Base-by-base conservation (phyloP, 2,888 invertebrate species). In the Sisyra nigra region DNA sequence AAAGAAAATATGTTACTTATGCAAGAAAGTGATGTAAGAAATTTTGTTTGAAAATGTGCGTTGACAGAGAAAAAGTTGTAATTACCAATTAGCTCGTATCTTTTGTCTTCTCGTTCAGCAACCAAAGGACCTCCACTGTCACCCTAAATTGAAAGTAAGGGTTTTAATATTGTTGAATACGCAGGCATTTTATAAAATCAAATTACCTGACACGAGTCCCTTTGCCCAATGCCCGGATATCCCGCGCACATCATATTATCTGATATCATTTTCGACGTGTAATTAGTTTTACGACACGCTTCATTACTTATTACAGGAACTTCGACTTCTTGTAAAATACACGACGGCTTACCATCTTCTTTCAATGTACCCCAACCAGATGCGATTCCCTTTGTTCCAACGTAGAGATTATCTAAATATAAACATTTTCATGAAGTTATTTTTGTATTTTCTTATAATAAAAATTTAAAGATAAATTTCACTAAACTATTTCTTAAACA, bases 231-330 rank as follows among this genome's bases (percentile, higher is more conserved):
- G 46, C 74, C 70, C 0, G 75, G 73, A 56, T 78, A 84, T 0
- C 86, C 87, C 14, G 87, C 87, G 55, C 87, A 88, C 59, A 88
- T 55, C 89, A 89, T 91, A 57, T 87, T 87, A 51, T 85, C 80
- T 0, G 85, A 82, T 50, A 89, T 89, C 82, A 87, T 86, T 42
- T 78, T 73, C 1, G 79, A 66, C 2, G 80, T 80, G 57, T 91
- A 91, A 59, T 83, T 86, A 3, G 87, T 86, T 46, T 72, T 72
- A 39, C 74, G 69, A 55, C 85, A 85, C 42, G 75, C 76, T 24
- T 76, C 71, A 57, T 84, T 85, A 50, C 71, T 74, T n/a, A 75
- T 55, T 8, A 76, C 73, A 0, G 75, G 74, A n/a, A 89, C 80
- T 51, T 83, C 82, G 1, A 89, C 89, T 60, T 87, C 82, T 55